These are phyloP conservation scores for Stegophylla sp. DNA, from an alignment of 2,888 invertebrate genomes.

Conservation along the genomic window DNA sequence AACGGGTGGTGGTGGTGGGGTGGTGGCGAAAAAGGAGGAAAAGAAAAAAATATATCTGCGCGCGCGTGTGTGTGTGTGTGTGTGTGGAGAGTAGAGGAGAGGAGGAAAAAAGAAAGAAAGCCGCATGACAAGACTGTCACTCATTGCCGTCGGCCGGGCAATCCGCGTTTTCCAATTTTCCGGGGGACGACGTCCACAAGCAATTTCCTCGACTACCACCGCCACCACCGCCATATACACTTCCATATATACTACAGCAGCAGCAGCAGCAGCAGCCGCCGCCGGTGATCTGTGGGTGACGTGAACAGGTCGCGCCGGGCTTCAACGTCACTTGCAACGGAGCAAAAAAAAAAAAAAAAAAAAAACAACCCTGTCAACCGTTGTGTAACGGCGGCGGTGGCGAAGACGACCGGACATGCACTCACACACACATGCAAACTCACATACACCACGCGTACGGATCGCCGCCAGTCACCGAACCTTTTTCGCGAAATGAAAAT, in stretches of 20 bases:
- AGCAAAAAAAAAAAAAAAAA: conserved; percentile 48
- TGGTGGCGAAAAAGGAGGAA: background rate
- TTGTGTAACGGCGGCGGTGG: conserved; percentile 39
- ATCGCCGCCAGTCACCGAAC: conserved; percentile 40
- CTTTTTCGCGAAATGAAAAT: conserved; percentile 54
- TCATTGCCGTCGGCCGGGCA: conserved; percentile 59
- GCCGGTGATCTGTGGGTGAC: conserved; percentile 59
- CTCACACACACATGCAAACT: background rate
- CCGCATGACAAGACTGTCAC: conserved; percentile 54
- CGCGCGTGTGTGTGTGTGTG: background rate
- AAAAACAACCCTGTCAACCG: conserved; percentile 58
- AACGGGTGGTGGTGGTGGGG: background rate
- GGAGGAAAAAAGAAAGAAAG: conserved; percentile 61
- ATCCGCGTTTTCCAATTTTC: conserved; percentile 60
- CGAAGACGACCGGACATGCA: conserved; percentile 49
- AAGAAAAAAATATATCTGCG: background rate
- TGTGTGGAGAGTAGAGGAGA: conserved; percentile 55
- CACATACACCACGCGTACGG: background rate
- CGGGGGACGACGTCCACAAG: conserved; percentile 60
- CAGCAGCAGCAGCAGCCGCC: conserved; percentile 16
- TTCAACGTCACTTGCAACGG: conserved; percentile 59
- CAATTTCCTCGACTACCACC: conserved; percentile 55
- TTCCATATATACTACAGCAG: background rate
- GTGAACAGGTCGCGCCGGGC: conserved; percentile 58
- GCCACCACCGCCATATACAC: background rate